phyloP scores from a whole-genome alignment of 2,113 vertebrate species.

The cattle (Bos taurus) region DNA sequence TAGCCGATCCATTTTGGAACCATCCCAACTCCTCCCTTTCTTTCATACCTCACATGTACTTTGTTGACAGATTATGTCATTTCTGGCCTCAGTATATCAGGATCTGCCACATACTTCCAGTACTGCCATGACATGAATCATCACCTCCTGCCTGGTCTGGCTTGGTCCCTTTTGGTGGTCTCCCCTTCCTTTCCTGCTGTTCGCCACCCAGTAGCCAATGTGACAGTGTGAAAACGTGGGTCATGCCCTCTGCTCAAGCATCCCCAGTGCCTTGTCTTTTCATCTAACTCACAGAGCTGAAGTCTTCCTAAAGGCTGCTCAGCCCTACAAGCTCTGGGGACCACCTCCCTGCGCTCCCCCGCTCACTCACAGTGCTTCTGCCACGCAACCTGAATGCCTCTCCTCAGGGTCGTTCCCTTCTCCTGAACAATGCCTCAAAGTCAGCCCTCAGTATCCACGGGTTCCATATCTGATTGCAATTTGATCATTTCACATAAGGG shows the following conservation, averaged over 20 bases:
- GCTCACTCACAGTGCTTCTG: fast-evolving
- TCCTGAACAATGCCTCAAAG: neutral
- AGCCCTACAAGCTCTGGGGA: neutral
- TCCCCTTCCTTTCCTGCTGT: neutral
- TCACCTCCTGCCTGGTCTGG: neutral
- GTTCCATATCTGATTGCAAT: neutral
- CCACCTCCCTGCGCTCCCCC: neutral
- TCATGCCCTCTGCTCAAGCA: neutral
- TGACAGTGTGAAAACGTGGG: neutral
- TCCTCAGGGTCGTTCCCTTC: neutral
- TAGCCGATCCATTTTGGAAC: neutral
- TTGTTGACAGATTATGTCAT: neutral
- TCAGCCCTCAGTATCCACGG: neutral
- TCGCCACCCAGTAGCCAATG: neutral
- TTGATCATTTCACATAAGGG: neutral
- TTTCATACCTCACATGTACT: neutral
- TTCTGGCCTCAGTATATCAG: neutral
- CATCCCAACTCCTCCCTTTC: neutral
- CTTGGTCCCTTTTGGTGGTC: neutral
- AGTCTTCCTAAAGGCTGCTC: neutral
- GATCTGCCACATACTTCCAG: neutral
- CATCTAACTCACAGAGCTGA: neutral
- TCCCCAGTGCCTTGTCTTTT: neutral
- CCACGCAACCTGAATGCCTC: neutral
- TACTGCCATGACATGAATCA: no score